A percentile compares a stretch with the other conserved stretches of the same genome.
Evolutionary conservation across 2,113 vertebrate genomes (phyloP).

Genomic region (Uria lomvia): DNA sequence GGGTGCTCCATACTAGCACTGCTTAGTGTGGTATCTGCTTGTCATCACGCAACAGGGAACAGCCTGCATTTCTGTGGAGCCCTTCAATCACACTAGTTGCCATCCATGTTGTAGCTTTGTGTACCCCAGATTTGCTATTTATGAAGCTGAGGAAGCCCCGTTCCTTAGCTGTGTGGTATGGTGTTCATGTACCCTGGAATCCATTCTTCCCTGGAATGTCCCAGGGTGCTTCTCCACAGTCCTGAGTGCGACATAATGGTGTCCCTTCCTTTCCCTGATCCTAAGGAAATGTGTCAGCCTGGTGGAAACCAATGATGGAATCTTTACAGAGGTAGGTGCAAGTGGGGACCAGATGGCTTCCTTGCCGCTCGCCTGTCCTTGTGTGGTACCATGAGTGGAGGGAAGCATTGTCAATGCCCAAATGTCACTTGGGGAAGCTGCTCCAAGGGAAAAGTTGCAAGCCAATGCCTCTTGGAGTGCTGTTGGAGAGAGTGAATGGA

Average conservation of each 20-base stretch:
- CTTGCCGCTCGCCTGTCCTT: neutral
- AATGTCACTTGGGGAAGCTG: neutral
- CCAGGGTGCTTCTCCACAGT: neutral
- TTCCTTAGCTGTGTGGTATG: neutral
- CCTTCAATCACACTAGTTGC: neutral
- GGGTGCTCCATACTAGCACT: neutral
- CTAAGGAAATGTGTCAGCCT: neutral
- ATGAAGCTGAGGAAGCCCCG: neutral
- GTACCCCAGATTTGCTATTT: neutral
- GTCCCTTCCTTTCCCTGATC: neutral
- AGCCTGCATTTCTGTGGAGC: neutral
- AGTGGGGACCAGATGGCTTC: neutral
- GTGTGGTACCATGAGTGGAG: accelerated
- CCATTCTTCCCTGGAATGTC: neutral
- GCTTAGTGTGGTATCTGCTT: neutral
- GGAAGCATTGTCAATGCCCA: neutral
- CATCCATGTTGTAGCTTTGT: too few species aligned
- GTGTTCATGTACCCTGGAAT: neutral
- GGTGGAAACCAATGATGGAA: neutral
- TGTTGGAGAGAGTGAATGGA: neutral
- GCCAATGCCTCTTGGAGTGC: neutral
- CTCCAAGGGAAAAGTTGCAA: neutral
- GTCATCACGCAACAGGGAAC: too few species aligned
- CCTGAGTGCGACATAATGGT: neutral
- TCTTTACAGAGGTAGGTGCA: neutral